Evolutionary conservation across 2,888 invertebrate species (phyloP), one percentile per base, ranked within the genome.

Genomic region (Philonicus albiceps): DNA sequence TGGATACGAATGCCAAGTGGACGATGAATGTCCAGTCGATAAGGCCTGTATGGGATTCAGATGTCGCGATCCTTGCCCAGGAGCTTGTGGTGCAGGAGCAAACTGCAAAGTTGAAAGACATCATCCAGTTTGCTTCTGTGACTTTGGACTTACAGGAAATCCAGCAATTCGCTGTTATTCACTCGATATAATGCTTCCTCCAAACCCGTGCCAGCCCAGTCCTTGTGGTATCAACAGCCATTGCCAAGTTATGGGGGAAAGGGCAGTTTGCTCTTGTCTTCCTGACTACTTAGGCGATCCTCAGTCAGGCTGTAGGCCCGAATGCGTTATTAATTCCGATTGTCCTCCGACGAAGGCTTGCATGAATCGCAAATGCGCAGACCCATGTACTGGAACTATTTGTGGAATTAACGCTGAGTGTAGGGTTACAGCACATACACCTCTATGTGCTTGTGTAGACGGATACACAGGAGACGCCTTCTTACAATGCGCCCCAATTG

Each of bases 351-450:
- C 95, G 89, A 94, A 95, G 91, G 95, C 96, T 19, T 97, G 97
- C 90, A 93, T 96, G 16, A 95, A 96, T 90, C 94, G 94, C 89
- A 95, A 95, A 90, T 97, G 97, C 90, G 92, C 93, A 86, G 95
- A 96, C 92, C 96, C 96, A 30, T 97, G 97, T 90, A 92, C 94
- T 49, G 94, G 94, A 74, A 94, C 94, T 88, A 92, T 96, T 72
- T 98, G 98, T 90, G 97, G 97, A 84, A 93, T 96, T 13, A 95
- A 96, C 90, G 97, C 97, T 19, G 93, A 95, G 85, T 98, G 98
- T 90, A 93, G 94, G 89, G 96, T 96, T 64, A 94, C 95, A 43
- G 95, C 97, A 90, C 97, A 98, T 90, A 95, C 96, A 3, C 96
- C 97, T n/a, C 95, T 95, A 34, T 98, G 97, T 90, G 92, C 94